phyloP scores from a whole-genome alignment of 2,888 invertebrate species.

The Stramonita haemastoma region DNA sequence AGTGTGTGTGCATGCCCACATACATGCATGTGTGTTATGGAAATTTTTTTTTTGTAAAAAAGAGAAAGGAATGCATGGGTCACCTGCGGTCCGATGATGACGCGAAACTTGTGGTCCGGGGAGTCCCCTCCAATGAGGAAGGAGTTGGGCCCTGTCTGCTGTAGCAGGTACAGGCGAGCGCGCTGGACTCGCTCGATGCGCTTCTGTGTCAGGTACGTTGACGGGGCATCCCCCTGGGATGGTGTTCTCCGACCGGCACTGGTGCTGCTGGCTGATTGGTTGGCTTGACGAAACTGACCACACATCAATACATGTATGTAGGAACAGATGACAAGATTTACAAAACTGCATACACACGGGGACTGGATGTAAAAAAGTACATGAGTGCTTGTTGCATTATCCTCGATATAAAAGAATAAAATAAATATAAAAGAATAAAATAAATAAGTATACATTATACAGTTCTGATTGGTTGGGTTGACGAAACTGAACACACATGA shows the following conservation, averaged over 20 bases:
- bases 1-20: background rate
- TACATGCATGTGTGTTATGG: background rate
- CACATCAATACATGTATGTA: conserved; percentile 8
- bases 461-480: conserved; percentile 45
- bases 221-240: conserved; percentile 48
- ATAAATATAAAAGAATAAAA: too few relatives aligned
- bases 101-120: conserved; percentile 78
- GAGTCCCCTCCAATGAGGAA: conserved; percentile 79
- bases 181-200: conserved; percentile 74
- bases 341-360: too few relatives aligned
- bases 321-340: too few relatives aligned
- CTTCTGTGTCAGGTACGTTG: conserved; percentile 65
- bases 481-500: conserved; percentile 51
- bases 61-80: background rate
- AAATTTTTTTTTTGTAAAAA: too few relatives aligned
- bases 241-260: conserved; percentile 52
- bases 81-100: conserved; percentile 79
- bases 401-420: too few relatives aligned
- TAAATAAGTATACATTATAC: too few relatives aligned
- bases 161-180: conserved; percentile 78
- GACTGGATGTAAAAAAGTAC: too few relatives aligned
- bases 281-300: conserved; percentile 52
- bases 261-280: conserved; percentile 48
- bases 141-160: conserved; percentile 78
- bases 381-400: too few relatives aligned